Evolutionary conservation across 1,140 invertebrate genomes (phyloP).

Genomic region (Procambarus virginalis): DNA sequence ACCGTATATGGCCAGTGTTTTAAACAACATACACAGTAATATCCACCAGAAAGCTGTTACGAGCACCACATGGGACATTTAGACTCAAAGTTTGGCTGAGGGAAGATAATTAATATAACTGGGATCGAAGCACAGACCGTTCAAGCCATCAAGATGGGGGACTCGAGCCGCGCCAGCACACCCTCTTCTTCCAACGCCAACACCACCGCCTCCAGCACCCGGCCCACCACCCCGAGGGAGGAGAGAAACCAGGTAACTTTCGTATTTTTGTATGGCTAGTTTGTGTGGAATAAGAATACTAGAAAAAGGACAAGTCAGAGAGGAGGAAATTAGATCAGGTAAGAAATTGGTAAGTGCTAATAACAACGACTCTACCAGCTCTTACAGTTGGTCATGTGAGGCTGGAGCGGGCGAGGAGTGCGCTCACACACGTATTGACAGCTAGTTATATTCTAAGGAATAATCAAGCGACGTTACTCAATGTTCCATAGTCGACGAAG

Average conservation of each 20-base stretch:
- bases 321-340: no score
- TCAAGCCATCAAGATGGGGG: slow-evolving; percentile 30
- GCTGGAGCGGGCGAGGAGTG: no score
- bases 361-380: no score
- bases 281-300: no score
- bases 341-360: no score
- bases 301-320: no score
- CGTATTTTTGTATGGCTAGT: no score
- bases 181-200: slow-evolving; percentile 31
- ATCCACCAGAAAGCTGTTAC: neutral
- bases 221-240: slow-evolving; percentile 53
- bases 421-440: no score
- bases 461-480: no score
- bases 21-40: neutral
- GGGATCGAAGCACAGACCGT: neutral
- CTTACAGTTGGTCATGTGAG: no score
- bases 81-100: neutral
- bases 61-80: neutral
- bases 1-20: neutral
- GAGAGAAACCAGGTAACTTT: slow-evolving; percentile 53
- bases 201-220: slow-evolving; percentile 51
- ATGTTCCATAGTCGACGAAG: no score
- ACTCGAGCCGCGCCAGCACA: slow-evolving; percentile 58
- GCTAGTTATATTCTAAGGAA: no score
- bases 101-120: neutral